These are phyloP conservation scores for Gavia stellata DNA, from an alignment of 2,113 vertebrate genomes.

Conservation along the genomic window DNA sequence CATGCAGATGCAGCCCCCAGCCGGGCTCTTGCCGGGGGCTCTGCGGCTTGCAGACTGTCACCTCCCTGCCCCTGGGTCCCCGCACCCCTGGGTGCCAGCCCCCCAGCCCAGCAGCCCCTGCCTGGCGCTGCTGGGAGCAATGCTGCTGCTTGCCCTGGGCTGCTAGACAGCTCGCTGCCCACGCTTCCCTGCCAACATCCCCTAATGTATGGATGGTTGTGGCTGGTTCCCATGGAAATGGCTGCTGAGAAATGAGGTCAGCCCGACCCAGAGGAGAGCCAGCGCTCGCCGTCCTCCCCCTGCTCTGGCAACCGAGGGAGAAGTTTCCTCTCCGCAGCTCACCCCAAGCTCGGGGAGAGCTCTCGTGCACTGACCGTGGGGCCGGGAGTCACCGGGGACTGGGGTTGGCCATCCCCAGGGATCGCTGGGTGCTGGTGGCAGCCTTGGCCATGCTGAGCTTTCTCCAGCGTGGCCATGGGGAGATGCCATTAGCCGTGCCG, in stretches of 20 bases:
- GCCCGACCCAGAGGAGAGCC: neutral
- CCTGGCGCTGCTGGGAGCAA: neutral
- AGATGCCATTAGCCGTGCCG: neutral
- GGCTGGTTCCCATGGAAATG: slow-evolving; percentile 25
- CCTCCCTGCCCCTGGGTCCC: neutral
- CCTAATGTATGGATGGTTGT: slow-evolving; percentile 20
- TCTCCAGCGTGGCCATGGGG: neutral
- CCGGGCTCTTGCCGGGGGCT: neutral
- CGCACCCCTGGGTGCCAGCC: neutral
- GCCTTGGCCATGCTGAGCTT: neutral
- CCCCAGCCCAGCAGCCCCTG: neutral
- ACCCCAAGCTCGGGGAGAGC: neutral
- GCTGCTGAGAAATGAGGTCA: slow-evolving; percentile 30
- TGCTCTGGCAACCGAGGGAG: neutral
- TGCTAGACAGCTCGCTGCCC: neutral
- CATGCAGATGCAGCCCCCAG: neutral
- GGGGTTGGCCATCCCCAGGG: neutral
- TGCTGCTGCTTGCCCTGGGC: neutral
- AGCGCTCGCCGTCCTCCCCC: neutral
- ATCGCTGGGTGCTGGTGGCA: neutral
- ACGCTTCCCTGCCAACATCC: neutral
- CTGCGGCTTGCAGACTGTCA: neutral
- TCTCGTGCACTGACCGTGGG: neutral
- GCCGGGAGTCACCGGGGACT: neutral
- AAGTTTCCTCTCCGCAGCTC: neutral